Percentiles rank a stretch among this genome's conserved stretches.
These are phyloP conservation scores for Fundulus diaphanus DNA, from an alignment of 2,797 vertebrate genomes.

Conservation along the genomic window DNA sequence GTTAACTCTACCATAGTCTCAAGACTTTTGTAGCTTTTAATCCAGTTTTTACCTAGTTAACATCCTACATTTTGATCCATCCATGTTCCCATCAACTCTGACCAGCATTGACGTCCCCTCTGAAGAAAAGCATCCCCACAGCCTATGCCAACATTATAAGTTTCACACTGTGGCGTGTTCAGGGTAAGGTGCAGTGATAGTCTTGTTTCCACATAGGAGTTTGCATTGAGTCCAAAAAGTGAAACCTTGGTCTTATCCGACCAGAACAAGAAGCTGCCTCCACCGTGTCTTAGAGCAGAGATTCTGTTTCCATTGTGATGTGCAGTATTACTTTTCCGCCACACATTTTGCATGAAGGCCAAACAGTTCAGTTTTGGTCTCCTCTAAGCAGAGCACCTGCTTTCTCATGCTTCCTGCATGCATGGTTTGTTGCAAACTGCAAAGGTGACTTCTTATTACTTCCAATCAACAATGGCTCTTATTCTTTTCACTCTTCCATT, in stretches of 20 bases:
- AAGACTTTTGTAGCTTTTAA: not conserved
- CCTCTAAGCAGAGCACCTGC: not conserved
- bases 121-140: not conserved
- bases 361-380: not conserved
- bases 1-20: not conserved
- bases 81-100: not conserved
- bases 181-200: not conserved
- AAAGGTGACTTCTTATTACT: not conserved
- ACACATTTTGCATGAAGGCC: not conserved
- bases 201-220: not conserved
- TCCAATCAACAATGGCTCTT: too few relatives aligned
- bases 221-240: not conserved
- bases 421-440: not conserved
- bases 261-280: not conserved
- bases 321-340: not conserved
- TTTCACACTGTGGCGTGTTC: not conserved
- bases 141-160: not conserved
- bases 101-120: too few relatives aligned
- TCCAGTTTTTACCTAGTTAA: not conserved
- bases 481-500: too few relatives aligned
- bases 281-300: not conserved
- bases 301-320: not conserved
- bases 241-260: not conserved
- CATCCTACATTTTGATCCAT: not conserved
- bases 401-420: too few relatives aligned